Base-by-base conservation (phyloP, 64 coral and sea anemone species). In the Cladopsammia gracilis region DNA sequence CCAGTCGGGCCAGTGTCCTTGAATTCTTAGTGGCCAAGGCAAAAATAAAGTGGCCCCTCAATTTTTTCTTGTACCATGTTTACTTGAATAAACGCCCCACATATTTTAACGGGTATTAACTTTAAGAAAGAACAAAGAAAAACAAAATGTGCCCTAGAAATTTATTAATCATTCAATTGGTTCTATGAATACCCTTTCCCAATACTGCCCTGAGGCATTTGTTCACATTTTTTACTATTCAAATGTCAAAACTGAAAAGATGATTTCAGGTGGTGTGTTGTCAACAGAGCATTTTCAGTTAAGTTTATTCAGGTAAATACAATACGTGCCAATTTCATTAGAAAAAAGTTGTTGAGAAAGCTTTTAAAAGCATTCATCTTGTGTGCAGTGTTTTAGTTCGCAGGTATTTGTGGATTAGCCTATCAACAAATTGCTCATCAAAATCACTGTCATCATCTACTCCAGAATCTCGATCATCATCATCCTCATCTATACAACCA, bases 341-440 rank as follows among this genome's bases (percentile, higher is more conserved):
- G 65, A 24, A 69, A 69, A 69, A 69, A 69, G 65, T n/a, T 69
- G 72, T 48, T 45, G 48, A 20, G 2, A 34, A 34, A 34, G 34
- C 34, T 34, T 34, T 34, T 34, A 34, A 34, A 34, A 34, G 34
- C 34, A 34, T 34, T 34, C 34, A 34, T 75, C 72, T 75, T 75
- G 72, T 45, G 48, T 49, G 44, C 72, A 75, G 72, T 75, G 72
- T 48, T 45, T 75, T 34, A 34, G 72, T 43, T 75, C 48, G 54
- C 49, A 77, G 75, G 75, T 77, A 77, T 77, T 77, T 79, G 52
- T 79, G 76, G 76, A 79, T 79, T 59, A 79, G 76, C 53, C 76
- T 79, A 79, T 79, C 76, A 79, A 79, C 76, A 79, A 79, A 79
- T 79, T 79, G 52, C 59, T 79, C 76, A 79, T 79, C 76, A 58